Conservation (phyloP, 2,113 vertebrate species). For the Cryptoleucopteryx plumbea region DNA sequence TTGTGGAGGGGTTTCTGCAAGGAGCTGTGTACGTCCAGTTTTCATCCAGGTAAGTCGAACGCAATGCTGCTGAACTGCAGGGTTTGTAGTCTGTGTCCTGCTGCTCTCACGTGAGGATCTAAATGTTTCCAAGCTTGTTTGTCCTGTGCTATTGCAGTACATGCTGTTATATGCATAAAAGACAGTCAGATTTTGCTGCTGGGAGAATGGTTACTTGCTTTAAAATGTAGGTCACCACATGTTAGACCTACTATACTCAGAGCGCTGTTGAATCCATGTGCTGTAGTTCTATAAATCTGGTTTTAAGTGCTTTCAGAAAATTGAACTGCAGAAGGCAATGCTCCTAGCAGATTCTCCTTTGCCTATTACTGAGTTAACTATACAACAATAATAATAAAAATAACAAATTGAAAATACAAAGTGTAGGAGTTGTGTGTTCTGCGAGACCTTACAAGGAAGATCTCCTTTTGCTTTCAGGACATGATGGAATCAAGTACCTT, state of each 20-base stretch:
- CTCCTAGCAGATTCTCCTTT: not conserved
- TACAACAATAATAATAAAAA: not conserved
- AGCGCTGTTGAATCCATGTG: accelerated
- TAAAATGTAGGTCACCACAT: accelerated
- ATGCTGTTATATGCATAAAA: accelerated
- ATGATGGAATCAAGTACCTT: not conserved
- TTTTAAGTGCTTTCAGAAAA: not conserved
- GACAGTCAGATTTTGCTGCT: not conserved
- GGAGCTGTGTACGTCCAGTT: accelerated
- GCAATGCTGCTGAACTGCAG: accelerated
- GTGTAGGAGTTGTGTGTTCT: not conserved
- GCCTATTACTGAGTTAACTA: not conserved
- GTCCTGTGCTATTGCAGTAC: accelerated
- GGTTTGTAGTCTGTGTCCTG: not conserved
- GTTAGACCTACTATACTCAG: accelerated
- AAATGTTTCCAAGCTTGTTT: not conserved
- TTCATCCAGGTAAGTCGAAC: accelerated
- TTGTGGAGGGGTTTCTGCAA: accelerated
- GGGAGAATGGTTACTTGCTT: not conserved
- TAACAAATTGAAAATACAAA: not conserved
- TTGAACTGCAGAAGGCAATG: not conserved
- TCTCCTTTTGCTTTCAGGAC: not conserved
- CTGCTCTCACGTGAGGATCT: accelerated
- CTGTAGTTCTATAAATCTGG: not conserved
- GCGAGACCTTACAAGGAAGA: not conserved